Evolutionary conservation across 2,888 invertebrate species (phyloP).

Genomic region (Nomada fabriciana): DNA sequence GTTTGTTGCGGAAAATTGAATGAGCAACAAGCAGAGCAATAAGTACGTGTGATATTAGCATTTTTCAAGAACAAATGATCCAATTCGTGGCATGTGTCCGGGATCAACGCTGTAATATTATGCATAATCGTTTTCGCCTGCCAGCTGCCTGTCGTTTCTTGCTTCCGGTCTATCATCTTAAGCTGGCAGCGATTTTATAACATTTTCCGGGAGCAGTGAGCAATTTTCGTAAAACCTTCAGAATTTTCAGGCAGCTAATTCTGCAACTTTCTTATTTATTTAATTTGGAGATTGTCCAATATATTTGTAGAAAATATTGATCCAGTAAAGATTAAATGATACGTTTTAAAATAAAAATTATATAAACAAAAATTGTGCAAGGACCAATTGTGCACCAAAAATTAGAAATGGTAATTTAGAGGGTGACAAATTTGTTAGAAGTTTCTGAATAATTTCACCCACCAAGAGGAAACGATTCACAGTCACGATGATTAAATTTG

Average conservation of each 20-base stretch:
- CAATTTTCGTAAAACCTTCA: not conserved
- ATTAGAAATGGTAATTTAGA: no score
- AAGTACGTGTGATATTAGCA: constrained; percentile 70
- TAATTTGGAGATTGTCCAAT: no score
- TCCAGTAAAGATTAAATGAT: no score
- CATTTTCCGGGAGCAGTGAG: constrained; percentile 18
- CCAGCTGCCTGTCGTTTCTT: constrained; percentile 75
- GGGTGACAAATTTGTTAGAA: no score
- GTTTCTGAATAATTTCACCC: no score
- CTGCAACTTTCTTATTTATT: no score
- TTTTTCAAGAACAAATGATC: constrained; percentile 72
- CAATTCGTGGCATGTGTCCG: constrained; percentile 78
- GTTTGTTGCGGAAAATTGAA: not conserved
- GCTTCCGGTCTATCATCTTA: constrained; percentile 17
- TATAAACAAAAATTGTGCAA: no score
- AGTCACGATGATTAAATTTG: not conserved
- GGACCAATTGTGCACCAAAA: no score
- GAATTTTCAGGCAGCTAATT: no score
- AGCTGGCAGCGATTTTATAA: constrained; percentile 19
- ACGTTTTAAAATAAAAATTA: no score
- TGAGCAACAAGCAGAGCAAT: constrained; percentile 12
- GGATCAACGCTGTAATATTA: constrained; percentile 78
- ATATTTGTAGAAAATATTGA: no score
- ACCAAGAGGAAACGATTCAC: no score
- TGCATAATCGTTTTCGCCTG: constrained; percentile 77